These are phyloP conservation scores for Rhabditoides inermis DNA, from an alignment of 2,888 invertebrate species.

Conservation along the genomic window DNA sequence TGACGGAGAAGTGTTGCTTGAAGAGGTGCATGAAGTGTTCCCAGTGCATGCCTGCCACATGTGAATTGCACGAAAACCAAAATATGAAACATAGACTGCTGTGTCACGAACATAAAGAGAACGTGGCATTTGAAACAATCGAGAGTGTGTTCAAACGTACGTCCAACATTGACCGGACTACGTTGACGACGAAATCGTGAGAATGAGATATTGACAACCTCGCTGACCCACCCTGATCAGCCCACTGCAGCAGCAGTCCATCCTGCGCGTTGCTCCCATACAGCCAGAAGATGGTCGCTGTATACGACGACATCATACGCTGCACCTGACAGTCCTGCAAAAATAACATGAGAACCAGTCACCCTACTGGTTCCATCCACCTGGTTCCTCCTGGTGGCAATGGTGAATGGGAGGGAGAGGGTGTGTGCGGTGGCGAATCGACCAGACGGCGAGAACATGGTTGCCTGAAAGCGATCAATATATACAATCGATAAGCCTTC, in stretches of 20 bases:
- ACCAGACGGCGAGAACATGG: slow-evolving; percentile 32
- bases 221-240: slow-evolving; percentile 18
- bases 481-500: not conserved
- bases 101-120: too few species aligned
- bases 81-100: too few species aligned
- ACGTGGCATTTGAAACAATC: not conserved
- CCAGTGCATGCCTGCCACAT: slow-evolving; percentile 42
- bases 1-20: slow-evolving; percentile 39
- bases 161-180: not conserved
- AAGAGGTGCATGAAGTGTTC: slow-evolving; percentile 47
- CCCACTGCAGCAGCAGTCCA: slow-evolving; percentile 41
- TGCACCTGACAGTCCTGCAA: slow-evolving; percentile 51
- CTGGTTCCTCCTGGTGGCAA: slow-evolving; percentile 48
- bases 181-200: too few species aligned
- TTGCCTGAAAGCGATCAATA: not conserved
- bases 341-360: not conserved
- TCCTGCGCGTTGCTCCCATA: slow-evolving; percentile 45
- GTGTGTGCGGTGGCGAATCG: slow-evolving; percentile 47
- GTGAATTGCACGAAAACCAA: too few species aligned
- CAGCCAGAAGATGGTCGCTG: slow-evolving; percentile 50
- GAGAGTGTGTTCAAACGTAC: not conserved
- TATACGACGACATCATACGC: slow-evolving; percentile 51
- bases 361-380: slow-evolving; percentile 1
- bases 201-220: too few species aligned
- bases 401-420: slow-evolving; percentile 48